Base-by-base conservation (phyloP, 2,888 invertebrate genomes). In the Protodeltote pygarga region DNA sequence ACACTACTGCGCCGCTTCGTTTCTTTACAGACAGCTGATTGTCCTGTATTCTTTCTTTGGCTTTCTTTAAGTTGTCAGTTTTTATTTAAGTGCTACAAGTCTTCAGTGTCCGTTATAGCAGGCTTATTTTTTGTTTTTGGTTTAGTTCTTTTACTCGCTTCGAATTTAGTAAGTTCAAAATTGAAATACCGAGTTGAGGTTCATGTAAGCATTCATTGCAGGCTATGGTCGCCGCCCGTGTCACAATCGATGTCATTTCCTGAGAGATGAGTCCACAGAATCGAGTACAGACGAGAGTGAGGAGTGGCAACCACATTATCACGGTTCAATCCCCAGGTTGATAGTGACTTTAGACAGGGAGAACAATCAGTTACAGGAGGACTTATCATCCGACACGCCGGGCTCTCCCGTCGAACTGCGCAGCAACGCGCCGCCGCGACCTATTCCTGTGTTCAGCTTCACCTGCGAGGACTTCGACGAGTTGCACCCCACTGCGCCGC, bases 391-490 rank as follows among this genome's bases (percentile, higher is more conserved):
- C 2, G 89, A 87, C 23, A 87, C 89, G 0, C 89, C 89, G 1
- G 86, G 87, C 14, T 87, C 80, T 50, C 87, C 87, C 3, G 54
- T 79, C n/a, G 89, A 90, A 49, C 60, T 87, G 4, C 73, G 73
- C 33, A 67, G 62, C 33, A 65, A 61, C 0, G 52, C 70, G 6
- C 16, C 39, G 1, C 71, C 79, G 2, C 73, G 83, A 0, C 85
- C 83, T 1, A 87, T 90, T 9, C 90, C 91, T 0, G 77, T 91
- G 2, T 92, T 92, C 54, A 86, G 90, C 0, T 91, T 91, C 54
- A 91, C 90, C 0, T 91, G 91, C 51, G 91, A 89, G 45, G 92
- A 91, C 57, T 86, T 82, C 38, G 90, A 91, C 42, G 87, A 84
- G 25, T 73, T 57, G 33, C 71, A 75, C n/a, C 60, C 75, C 1